Conservation (phyloP, 2,113 vertebrate genomes). For the Platysteira castanea region DNA sequence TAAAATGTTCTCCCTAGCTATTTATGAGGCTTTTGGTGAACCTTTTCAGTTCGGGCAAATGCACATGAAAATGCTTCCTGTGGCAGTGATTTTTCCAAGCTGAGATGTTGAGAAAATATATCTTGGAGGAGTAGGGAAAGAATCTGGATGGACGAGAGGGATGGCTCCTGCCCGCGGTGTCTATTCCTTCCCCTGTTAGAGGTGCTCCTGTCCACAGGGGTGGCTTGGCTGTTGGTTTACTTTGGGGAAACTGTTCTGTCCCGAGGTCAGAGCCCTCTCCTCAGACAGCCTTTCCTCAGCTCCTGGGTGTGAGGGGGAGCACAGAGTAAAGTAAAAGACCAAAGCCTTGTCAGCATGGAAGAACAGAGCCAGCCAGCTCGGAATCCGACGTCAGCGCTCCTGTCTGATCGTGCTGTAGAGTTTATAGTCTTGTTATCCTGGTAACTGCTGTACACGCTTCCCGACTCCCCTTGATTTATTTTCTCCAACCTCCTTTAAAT, state of each 20-base stretch:
- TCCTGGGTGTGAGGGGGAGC: not conserved
- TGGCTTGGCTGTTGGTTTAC: not conserved
- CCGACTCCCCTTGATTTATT: conserved; percentile 45
- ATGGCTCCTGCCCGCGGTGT: not conserved
- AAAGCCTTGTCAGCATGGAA: not conserved
- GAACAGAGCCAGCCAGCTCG: not conserved
- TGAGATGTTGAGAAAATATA: not conserved
- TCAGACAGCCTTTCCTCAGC: not conserved
- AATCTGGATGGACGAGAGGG: not conserved
- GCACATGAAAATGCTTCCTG: not conserved
- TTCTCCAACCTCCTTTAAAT: conserved; percentile 54
- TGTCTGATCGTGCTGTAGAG: not conserved
- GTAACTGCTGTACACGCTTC: conserved; percentile 26
- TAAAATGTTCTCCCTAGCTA: not conserved
- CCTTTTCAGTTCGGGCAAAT: not conserved
- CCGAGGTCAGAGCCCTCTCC: not conserved
- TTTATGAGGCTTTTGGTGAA: not conserved
- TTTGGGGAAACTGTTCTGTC: not conserved
- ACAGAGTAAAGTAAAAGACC: not conserved
- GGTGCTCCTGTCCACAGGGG: not conserved
- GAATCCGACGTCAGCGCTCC: not conserved
- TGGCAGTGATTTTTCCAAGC: not conserved
- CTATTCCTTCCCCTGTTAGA: rapidly evolving
- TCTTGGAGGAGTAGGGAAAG: not conserved
- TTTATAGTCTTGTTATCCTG: conserved; percentile 54